Conservation (phyloP, 2,113 vertebrate species). For the Paratilapia polleni region DNA sequence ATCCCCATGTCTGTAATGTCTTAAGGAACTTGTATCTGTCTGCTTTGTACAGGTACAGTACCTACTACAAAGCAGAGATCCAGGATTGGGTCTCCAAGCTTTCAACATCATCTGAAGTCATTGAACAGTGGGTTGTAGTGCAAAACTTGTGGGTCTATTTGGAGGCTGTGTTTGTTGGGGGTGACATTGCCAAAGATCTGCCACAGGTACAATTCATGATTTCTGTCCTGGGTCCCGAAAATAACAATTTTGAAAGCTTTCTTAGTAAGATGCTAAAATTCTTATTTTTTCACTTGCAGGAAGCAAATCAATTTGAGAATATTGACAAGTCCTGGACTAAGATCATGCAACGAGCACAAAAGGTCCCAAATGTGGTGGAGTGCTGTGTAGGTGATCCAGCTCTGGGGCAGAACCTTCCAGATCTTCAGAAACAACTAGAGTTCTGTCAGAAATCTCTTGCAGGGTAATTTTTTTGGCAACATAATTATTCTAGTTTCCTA, state of each 20-base stretch:
- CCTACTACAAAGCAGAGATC: constrained; percentile 87
- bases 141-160: constrained; percentile 93
- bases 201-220: constrained; percentile 83
- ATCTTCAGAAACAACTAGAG: constrained; percentile 89
- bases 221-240: background rate
- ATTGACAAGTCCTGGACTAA: constrained; percentile 92
- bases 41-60: constrained; percentile 80
- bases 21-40: background rate
- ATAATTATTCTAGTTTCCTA: background rate
- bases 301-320: constrained; percentile 89
- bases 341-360: constrained; percentile 87
- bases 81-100: constrained; percentile 89
- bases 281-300: constrained; percentile 68
- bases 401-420: constrained; percentile 84
- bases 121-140: constrained; percentile 89
- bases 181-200: constrained; percentile 90
- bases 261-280: background rate
- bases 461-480: constrained; percentile 78
- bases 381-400: constrained; percentile 88
- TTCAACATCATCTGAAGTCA: constrained; percentile 86
- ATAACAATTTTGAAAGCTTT: background rate
- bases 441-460: constrained; percentile 92
- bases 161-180: constrained; percentile 91
- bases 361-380: constrained; percentile 85
- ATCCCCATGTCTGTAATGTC: background rate